Conservation (phyloP, 2,888 invertebrate genomes). For the Timema podura region DNA sequence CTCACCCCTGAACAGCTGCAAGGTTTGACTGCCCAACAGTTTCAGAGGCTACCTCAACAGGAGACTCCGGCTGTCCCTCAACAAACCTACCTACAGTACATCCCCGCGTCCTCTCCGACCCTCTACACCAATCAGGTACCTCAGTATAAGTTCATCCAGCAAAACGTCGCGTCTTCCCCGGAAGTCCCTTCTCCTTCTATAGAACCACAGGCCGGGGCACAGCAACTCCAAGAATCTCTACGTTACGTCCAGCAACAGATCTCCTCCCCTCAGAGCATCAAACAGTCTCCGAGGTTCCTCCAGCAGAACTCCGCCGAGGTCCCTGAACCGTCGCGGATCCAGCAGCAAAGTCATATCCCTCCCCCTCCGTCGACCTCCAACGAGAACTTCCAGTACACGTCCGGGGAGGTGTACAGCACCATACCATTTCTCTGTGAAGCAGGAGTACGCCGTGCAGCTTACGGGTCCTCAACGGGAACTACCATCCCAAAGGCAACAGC, state of each 20-base stretch:
- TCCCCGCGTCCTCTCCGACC: background rate
- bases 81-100: background rate
- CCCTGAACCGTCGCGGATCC: background rate
- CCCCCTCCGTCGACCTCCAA: too few species aligned
- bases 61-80: background rate
- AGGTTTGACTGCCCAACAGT: background rate
- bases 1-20: slow-evolving; percentile 6
- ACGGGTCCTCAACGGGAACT: background rate
- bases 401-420: slow-evolving; percentile 11
- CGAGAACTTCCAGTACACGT: background rate
- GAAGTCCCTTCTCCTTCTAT: background rate
- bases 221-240: background rate
- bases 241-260: background rate
- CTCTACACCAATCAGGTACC: background rate
- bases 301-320: background rate
- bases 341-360: too few species aligned
- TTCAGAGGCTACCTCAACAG: background rate
- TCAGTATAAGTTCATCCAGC: background rate
- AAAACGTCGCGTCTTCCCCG: background rate
- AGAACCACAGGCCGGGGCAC: background rate
- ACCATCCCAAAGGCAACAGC: background rate
- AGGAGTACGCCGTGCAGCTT: slow-evolving; percentile 10
- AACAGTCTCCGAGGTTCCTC: background rate
- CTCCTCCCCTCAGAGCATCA: background rate
- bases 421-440: background rate